phyloP scores from a whole-genome alignment of 2,113 vertebrate species.

The Brienomyrus brachyistius region DNA sequence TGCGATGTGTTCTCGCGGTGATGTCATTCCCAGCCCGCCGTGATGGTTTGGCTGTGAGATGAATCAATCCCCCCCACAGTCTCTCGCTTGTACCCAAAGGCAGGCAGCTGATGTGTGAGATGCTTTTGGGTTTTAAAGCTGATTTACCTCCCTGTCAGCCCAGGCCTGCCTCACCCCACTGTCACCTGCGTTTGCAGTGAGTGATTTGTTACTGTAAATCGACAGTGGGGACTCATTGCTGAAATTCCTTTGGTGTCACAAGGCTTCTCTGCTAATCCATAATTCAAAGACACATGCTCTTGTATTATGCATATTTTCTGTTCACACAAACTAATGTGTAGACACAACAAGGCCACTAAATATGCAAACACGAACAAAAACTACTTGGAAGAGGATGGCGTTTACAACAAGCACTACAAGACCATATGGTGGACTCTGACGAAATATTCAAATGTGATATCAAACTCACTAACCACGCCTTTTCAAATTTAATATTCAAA shows the following conservation, averaged over 20 bases:
- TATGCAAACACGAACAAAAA: neutral
- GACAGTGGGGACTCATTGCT: constrained; percentile 50
- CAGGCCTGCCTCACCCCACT: constrained; percentile 38
- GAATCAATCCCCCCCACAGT: neutral
- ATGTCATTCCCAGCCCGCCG: neutral
- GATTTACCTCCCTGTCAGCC: constrained; percentile 7
- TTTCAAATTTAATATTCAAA: neutral
- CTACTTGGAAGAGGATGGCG: neutral
- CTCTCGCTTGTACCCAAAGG: neutral
- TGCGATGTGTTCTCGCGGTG: neutral
- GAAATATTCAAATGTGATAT: neutral
- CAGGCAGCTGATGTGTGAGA: neutral
- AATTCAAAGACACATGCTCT: constrained; percentile 62
- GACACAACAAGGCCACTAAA: constrained; percentile 34
- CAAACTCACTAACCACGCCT: neutral
- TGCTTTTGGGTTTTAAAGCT: neutral
- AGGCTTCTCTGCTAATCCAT: constrained; percentile 60
- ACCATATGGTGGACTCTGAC: neutral
- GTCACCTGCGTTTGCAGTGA: constrained; percentile 39
- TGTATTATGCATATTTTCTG: constrained; percentile 59
- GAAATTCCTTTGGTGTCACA: constrained; percentile 55
- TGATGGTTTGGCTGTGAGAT: neutral
- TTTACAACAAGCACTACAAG: neutral
- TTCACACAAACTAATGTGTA: constrained; percentile 58
- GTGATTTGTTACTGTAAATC: constrained; percentile 55